Evolutionary conservation across 2,113 vertebrate genomes (phyloP).

Genomic region (Loxodonta africana): DNA sequence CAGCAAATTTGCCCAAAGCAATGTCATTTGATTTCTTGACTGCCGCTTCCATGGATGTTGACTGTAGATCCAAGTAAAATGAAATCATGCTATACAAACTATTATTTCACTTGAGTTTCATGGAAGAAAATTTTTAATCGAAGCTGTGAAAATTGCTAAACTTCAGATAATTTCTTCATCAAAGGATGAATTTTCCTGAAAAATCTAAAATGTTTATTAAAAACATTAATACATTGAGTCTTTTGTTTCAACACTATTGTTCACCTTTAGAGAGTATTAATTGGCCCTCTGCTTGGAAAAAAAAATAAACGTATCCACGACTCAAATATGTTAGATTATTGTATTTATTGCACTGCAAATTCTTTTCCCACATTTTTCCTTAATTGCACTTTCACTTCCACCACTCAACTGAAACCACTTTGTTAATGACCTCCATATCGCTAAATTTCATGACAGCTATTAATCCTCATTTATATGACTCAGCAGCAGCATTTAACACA

Average conservation of each 20-base stretch:
- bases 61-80: not conserved
- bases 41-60: no score
- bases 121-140: not conserved
- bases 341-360: not conserved
- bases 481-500: not conserved
- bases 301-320: not conserved
- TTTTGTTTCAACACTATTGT: not conserved
- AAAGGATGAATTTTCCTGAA: not conserved
- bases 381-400: not conserved
- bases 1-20: no score
- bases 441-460: not conserved
- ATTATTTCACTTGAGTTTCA: conserved; percentile 19
- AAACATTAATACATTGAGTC: not conserved
- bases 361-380: not conserved
- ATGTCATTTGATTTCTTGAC: no score
- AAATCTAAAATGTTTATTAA: not conserved
- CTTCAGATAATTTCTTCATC: conserved; percentile 15
- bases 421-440: not conserved
- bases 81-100: not conserved
- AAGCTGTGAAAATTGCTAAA: not conserved
- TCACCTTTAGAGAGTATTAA: not conserved
- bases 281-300: not conserved
- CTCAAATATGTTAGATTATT: not conserved
- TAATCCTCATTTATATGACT: not conserved
- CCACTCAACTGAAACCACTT: not conserved